Evolutionary conservation across 2,888 invertebrate genomes (phyloP), one percentile per base, ranked within the genome.

Genomic region (Philereme transversata): DNA sequence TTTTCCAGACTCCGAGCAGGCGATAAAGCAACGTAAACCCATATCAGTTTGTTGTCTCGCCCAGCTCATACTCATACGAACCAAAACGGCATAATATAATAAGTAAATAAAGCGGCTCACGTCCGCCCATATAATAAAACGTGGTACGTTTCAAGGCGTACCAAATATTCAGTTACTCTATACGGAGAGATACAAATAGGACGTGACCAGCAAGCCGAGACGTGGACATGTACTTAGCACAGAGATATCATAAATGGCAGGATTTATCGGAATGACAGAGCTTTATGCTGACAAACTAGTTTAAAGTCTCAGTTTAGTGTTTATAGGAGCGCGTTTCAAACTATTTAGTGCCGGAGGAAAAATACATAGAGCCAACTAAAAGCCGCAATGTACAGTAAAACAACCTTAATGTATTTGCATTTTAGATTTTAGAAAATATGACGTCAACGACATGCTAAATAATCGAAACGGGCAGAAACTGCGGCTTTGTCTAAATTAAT

Each of bases 111-210:
- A 84, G 65, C 79, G 74, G 55, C 73, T 73, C 84, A 83, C 83
- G 83, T 83, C 71, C 73, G 67, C 66, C 67, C 70, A 75, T 79
- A 80, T 80, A 81, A 79, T 85, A 86, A 84, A 86, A 86, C 83
- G 82, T 79, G 83, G 75, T 70, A 76, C 76, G 76, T 74, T 78
- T 76, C 74, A 76, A 77, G 72, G 77, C 83, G 78, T 82, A 82
- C 83, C 81, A 83, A 85, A 87, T 86, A 87, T 86, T 86, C 86
- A 84, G 86, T 87, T 85, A 83, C 69, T 79, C 76, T 77, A 78
- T 74, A 77, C 73, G 73, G 66, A 72, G 74, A 74, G 76, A 82
- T 83, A 82, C 78, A 78, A 71, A 73, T 67, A 45, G 54, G 65
- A 86, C 87, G 87, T 87, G 86, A 84, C 81, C 69, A 38, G 80